These are phyloP conservation scores for Salarias fasciatus DNA, from an alignment of 2,797 vertebrate genomes.

Conservation along the genomic window DNA sequence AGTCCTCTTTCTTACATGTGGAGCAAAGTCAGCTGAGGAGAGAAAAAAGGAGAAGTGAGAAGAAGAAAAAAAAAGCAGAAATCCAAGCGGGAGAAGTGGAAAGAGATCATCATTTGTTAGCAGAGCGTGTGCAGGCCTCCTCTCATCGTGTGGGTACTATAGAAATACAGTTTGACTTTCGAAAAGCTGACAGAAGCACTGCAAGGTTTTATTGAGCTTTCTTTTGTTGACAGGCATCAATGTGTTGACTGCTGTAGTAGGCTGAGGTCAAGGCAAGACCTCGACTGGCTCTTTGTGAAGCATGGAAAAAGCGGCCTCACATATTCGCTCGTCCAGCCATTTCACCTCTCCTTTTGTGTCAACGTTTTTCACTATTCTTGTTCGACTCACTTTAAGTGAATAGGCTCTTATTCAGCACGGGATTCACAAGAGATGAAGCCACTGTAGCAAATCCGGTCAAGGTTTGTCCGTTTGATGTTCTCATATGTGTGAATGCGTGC, in stretches of 20 bases:
- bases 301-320: constrained; percentile 47
- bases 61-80: constrained; percentile 31
- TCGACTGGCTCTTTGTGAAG: constrained; percentile 48
- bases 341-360: constrained; percentile 48
- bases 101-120: constrained; percentile 31
- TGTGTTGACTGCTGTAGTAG: constrained; percentile 60
- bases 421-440: constrained; percentile 26
- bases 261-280: constrained; percentile 71
- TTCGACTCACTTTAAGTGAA: constrained; percentile 38
- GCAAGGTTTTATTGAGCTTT: constrained; percentile 57
- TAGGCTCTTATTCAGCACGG: constrained; percentile 22
- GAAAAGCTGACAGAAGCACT: constrained; percentile 59
- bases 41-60: background rate
- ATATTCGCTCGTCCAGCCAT: constrained; percentile 41
- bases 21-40: constrained; percentile 34
- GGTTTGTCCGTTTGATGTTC: constrained; percentile 29
- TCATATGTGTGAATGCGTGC: background rate
- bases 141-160: constrained; percentile 40
- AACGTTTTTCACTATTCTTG: constrained; percentile 35
- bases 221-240: constrained; percentile 67
- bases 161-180: constrained; percentile 65
- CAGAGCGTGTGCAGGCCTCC: constrained; percentile 14
- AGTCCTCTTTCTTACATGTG: constrained; percentile 29
- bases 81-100: constrained; percentile 11
- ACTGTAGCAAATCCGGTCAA: constrained; percentile 23